A percentile compares a stretch with the other conserved stretches of the same genome.
Evolutionary conservation across 2,113 vertebrate genomes (phyloP).

Genomic region (Noturus placidus): DNA sequence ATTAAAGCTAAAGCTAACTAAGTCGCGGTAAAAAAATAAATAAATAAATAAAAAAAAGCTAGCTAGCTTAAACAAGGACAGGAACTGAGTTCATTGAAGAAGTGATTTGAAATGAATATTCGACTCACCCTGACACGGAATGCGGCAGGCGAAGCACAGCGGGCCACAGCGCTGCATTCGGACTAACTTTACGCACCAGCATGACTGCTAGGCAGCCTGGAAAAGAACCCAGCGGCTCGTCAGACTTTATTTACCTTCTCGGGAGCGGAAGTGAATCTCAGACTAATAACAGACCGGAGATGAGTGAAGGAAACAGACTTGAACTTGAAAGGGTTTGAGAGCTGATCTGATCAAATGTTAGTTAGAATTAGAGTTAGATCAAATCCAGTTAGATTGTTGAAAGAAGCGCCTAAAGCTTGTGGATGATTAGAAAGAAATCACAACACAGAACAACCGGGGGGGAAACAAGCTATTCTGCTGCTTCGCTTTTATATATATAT

Average conservation of each 20-base stretch:
- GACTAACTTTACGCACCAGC: constrained; percentile 70
- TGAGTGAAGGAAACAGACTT: neutral
- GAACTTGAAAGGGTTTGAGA: too few species aligned
- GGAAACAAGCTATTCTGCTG: neutral
- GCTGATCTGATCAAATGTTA: neutral
- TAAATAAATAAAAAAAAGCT: too few species aligned
- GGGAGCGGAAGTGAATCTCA: neutral
- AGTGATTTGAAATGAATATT: neutral
- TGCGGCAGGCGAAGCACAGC: constrained; percentile 58
- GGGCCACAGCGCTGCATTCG: constrained; percentile 62
- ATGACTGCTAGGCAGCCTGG: constrained; percentile 53
- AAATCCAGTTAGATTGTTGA: neutral
- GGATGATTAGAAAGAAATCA: neutral
- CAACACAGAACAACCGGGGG: neutral
- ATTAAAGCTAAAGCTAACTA: neutral
- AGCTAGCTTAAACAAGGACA: neutral
- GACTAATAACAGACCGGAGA: neutral
- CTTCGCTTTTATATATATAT: neutral
- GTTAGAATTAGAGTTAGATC: too few species aligned
- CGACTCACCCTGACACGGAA: constrained; percentile 61
- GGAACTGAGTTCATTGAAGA: neutral
- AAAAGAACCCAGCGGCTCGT: neutral
- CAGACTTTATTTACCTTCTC: neutral
- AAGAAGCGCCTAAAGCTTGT: neutral
- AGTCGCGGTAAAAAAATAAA: too few species aligned